Evolutionary conservation across 2,888 invertebrate species (phyloP).

Genomic region (Aspidiotus rigidus): DNA sequence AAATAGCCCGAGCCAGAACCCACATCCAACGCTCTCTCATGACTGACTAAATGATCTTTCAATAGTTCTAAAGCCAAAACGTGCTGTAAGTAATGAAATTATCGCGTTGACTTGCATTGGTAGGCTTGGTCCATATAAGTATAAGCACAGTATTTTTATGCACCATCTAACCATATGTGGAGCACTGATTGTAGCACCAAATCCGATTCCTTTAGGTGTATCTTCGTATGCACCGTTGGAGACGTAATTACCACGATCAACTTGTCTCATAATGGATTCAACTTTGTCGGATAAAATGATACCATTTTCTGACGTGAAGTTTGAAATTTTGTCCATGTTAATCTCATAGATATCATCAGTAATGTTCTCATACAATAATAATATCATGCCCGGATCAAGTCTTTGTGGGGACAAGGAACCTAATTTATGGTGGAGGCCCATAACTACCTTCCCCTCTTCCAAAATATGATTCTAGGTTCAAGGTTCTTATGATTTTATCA

Average conservation of each 20-base stretch:
- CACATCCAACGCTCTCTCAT: slow-evolving; percentile 75
- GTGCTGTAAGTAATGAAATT: slow-evolving; percentile 53
- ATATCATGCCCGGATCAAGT: too few relatives aligned
- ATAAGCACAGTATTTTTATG: too few relatives aligned
- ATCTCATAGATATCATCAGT: neutral
- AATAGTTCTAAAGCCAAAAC: slow-evolving; percentile 82
- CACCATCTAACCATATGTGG: slow-evolving; percentile 74
- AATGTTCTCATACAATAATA: too few relatives aligned
- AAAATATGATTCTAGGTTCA: too few relatives aligned
- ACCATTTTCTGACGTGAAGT: slow-evolving; percentile 56
- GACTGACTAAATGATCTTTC: slow-evolving; percentile 63
- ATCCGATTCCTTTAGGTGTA: slow-evolving; percentile 88
- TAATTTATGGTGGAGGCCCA: too few relatives aligned
- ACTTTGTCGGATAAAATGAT: slow-evolving; percentile 68
- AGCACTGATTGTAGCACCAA: slow-evolving; percentile 88
- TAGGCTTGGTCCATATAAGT: too few relatives aligned
- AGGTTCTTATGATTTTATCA: too few relatives aligned
- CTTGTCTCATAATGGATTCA: slow-evolving; percentile 67
- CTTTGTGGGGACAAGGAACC: too few relatives aligned
- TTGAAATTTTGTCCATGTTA: neutral
- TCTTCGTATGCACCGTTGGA: slow-evolving; percentile 74
- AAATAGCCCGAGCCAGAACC: slow-evolving; percentile 91
- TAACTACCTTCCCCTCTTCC: too few relatives aligned
- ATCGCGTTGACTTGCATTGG: neutral
- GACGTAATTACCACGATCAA: slow-evolving; percentile 76